Evolutionary conservation across 2,113 vertebrate genomes (phyloP).

Genomic region (Entomyzon cyanotis): DNA sequence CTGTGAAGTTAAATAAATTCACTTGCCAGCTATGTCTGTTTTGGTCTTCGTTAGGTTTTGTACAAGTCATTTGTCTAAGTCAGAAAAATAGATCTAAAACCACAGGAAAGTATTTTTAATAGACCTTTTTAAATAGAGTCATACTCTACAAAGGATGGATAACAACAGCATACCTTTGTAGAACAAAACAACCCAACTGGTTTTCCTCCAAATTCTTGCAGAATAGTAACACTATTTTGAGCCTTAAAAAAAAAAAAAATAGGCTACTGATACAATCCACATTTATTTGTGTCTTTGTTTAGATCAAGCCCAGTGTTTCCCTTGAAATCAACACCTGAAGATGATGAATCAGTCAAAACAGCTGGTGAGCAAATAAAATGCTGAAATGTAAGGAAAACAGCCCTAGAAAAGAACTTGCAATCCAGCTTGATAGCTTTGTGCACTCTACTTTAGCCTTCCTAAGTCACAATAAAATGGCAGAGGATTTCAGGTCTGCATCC

Average conservation of each 20-base stretch:
- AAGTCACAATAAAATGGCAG: neutral
- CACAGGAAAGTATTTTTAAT: neutral
- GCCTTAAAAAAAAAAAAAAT: neutral
- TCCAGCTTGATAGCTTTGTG: neutral
- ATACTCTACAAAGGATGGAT: neutral
- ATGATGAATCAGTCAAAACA: neutral
- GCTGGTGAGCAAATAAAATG: constrained; percentile 14
- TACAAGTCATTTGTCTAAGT: neutral
- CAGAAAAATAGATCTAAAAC: neutral
- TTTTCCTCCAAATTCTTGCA: neutral
- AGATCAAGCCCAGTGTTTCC: neutral
- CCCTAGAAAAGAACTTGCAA: neutral
- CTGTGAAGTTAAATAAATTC: neutral
- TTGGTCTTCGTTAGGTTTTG: neutral
- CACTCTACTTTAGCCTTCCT: neutral
- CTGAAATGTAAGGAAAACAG: constrained; percentile 7
- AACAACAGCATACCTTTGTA: neutral
- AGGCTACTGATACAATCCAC: neutral
- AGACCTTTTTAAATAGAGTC: neutral
- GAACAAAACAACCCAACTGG: neutral
- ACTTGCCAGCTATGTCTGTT: neutral
- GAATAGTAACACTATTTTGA: neutral
- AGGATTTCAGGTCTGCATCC: neutral
- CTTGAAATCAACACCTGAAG: neutral
- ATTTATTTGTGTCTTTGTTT: neutral